Base-by-base conservation (phyloP, 2,113 vertebrate genomes). In the Pollachius pollachius region DNA sequence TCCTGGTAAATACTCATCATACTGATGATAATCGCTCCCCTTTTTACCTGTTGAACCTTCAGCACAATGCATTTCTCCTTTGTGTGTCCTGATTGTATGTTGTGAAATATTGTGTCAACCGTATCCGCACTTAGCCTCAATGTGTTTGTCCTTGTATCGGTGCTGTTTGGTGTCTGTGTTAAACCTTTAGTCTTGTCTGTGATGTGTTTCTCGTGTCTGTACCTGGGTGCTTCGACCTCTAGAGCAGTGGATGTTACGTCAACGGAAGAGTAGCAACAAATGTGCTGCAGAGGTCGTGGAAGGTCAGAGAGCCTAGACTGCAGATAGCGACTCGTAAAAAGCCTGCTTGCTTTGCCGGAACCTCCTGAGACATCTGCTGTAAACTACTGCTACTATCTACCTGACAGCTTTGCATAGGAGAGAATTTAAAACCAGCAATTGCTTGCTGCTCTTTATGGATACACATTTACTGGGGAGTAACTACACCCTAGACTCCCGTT, bases 1-100 rank as follows among this genome's bases (percentile, higher is more conserved):
- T 78, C 68, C 91, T 84, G 97, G 96, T 98, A 95, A 80, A 84
- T 81, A 52, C 69, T 66, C 69, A 83, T 73, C 52, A 64, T 72
- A 52, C 69, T 66, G 71, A 83, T 73, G 54, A 64, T 72, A 52
- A 48, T 75, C 73, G 0, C 8, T 48, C 60, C 73, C 68, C 78
- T 78, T 82, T 58, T 65, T 71, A 73, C 57, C 73, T 69, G 71
- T 72, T 67, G 63, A 52, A 74, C 74, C 73, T 21, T 77, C 71
- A 71, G 73, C 71, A 34, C 6, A 37, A 63, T 30, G 7, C 54
- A 41, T 76, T 58, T 25, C n/a, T 64, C 9, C 59, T 18, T 16
- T 64, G 52, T 48, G 41, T 48, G 8, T 67, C 70, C 66, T 62
- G 21, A 61, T 68, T 37, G 52, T 15, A 16, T 15, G 41, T 62